Evolutionary conservation across 2,797 vertebrate genomes (phyloP).

Genomic region (Falco biarmicus): DNA sequence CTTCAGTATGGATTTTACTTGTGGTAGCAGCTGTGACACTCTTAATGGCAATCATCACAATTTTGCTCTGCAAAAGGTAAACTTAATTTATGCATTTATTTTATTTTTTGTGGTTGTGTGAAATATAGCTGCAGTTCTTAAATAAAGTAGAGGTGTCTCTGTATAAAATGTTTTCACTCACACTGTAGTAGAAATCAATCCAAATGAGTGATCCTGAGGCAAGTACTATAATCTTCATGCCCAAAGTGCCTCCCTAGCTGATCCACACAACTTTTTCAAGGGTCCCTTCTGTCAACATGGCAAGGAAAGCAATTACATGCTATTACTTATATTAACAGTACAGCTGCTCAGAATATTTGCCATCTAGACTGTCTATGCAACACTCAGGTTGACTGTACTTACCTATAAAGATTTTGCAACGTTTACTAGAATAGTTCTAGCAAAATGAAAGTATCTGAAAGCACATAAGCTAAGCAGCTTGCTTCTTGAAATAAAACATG

Average conservation of each 20-base stretch:
- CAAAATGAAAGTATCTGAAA: background rate
- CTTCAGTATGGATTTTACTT: background rate
- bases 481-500: background rate
- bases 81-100: background rate
- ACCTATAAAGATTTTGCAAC: background rate
- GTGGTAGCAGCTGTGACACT: background rate
- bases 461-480: background rate
- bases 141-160: background rate
- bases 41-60: background rate
- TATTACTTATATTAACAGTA: background rate
- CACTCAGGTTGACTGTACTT: background rate
- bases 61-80: conserved; percentile 39
- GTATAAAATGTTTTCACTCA: background rate
- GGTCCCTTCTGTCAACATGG: background rate
- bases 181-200: background rate
- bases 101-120: background rate
- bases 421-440: background rate
- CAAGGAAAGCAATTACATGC: background rate
- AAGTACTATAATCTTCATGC: background rate
- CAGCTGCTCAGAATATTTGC: background rate
- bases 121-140: background rate
- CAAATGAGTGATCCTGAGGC: background rate
- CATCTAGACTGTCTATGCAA: background rate
- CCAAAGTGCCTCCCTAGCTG: background rate
- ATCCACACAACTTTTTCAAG: background rate